phyloP scores from a whole-genome alignment of 2,113 vertebrate species.

The Toxotes jaculatrix region DNA sequence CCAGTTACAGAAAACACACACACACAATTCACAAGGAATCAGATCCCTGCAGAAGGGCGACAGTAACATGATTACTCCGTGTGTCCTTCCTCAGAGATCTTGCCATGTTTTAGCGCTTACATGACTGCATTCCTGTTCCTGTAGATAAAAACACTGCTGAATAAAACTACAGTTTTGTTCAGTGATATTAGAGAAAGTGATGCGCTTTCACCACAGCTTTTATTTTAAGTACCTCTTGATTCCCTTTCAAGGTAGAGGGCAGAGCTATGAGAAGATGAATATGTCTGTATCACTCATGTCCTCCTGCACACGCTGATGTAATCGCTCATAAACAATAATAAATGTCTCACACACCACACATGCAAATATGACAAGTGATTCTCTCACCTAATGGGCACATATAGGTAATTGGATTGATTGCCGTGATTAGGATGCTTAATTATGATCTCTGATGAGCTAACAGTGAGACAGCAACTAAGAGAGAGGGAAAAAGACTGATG shows the following conservation, averaged over 20 bases:
- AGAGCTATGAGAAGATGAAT: neutral
- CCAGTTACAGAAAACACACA: no score
- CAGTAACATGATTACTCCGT: no score
- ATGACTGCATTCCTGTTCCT: no score
- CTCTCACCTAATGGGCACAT: slow-evolving; percentile 26
- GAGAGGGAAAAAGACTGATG: neutral
- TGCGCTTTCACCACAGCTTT: neutral
- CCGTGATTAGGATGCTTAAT: slow-evolving; percentile 50
- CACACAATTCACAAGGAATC: no score
- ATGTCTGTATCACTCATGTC: slow-evolving; percentile 1
- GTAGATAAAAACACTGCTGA: no score
- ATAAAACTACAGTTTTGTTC: neutral
- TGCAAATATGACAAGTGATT: slow-evolving; percentile 21
- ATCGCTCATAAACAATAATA: no score
- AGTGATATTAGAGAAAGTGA: neutral
- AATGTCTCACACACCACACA: neutral
- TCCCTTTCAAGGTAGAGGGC: neutral
- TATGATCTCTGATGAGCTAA: slow-evolving; percentile 46
- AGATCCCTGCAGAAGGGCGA: no score
- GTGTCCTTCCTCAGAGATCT: no score
- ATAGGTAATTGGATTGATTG: slow-evolving; percentile 54
- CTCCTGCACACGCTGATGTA: neutral
- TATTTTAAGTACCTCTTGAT: neutral
- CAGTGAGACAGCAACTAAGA: neutral
- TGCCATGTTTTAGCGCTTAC: no score